Conservation (phyloP, 2,797 vertebrate genomes). For the Leuciscus waleckii region DNA sequence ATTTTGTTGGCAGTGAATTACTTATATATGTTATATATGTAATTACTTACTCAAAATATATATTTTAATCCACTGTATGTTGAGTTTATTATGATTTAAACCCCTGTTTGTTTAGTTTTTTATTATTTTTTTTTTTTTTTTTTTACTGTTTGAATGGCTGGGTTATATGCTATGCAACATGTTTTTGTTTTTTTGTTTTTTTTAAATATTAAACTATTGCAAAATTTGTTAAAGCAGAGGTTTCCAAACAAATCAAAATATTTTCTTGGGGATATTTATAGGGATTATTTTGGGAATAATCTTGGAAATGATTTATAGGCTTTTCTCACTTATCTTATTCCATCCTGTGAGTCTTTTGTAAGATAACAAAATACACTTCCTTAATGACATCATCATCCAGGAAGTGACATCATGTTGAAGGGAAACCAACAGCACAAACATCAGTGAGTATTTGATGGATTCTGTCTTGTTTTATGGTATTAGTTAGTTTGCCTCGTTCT, state of each 20-base stretch:
- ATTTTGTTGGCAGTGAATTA: no score
- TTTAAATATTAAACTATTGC: neutral
- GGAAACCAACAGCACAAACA: neutral
- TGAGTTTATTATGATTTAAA: neutral
- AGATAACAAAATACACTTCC: neutral
- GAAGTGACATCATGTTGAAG: conserved; percentile 13
- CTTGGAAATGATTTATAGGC: neutral
- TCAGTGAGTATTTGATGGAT: neutral
- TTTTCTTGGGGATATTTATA: neutral
- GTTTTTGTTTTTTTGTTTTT: neutral
- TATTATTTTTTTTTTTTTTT: no score
- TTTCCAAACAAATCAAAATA: neutral
- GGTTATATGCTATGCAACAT: neutral
- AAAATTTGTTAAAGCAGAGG: neutral
- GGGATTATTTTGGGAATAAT: neutral
- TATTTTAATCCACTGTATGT: no score
- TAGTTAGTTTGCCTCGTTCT: neutral
- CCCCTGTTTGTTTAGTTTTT: no score
- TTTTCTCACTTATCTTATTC: neutral
- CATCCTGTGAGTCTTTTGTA: neutral
- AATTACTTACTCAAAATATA: no score
- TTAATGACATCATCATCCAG: neutral
- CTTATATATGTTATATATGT: no score
- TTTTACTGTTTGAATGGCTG: neutral
- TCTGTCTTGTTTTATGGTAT: neutral